A percentile compares a stretch with the other conserved stretches of the same genome.
phyloP scores from a whole-genome alignment of 1,140 invertebrate species.

The Carposina sasakii region DNA sequence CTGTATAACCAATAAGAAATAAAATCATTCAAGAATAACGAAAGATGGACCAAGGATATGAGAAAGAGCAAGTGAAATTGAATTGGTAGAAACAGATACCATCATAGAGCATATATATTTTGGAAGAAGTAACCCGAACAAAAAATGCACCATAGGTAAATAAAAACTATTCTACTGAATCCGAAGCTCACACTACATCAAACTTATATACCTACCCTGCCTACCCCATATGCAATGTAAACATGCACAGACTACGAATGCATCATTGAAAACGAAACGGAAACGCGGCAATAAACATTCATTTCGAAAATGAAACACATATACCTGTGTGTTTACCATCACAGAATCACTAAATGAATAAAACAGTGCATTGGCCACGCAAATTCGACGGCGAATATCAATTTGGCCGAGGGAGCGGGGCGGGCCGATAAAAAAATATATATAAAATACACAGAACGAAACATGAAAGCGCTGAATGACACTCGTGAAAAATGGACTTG shows the following conservation, averaged over 20 bases:
- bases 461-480: conserved; percentile 70
- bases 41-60: too few relatives aligned
- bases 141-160: too few relatives aligned
- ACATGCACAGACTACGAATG: conserved; percentile 18
- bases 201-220: too few relatives aligned
- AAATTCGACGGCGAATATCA: conserved; percentile 68
- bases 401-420: conserved; percentile 51
- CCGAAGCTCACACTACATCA: too few relatives aligned
- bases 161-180: too few relatives aligned
- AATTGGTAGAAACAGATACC: too few relatives aligned
- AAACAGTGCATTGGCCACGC: conserved; percentile 64
- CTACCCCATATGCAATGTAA: conserved; percentile 5
- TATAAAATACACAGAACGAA: conserved; percentile 65
- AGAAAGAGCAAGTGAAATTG: too few relatives aligned
- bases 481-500: conserved; percentile 72
- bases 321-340: conserved; percentile 66
- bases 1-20: too few relatives aligned
- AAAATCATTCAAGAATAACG: too few relatives aligned
- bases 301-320: conserved; percentile 71
- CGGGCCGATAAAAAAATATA: conserved; percentile 62
- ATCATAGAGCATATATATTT: too few relatives aligned
- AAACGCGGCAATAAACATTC: conserved; percentile 66
- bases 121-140: too few relatives aligned
- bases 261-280: conserved; percentile 58
- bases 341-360: conserved; percentile 69